A percentile compares a stretch with the other conserved stretches of the same genome.
Conservation (phyloP, 2,797 vertebrate species). For the Remorina albescens region DNA sequence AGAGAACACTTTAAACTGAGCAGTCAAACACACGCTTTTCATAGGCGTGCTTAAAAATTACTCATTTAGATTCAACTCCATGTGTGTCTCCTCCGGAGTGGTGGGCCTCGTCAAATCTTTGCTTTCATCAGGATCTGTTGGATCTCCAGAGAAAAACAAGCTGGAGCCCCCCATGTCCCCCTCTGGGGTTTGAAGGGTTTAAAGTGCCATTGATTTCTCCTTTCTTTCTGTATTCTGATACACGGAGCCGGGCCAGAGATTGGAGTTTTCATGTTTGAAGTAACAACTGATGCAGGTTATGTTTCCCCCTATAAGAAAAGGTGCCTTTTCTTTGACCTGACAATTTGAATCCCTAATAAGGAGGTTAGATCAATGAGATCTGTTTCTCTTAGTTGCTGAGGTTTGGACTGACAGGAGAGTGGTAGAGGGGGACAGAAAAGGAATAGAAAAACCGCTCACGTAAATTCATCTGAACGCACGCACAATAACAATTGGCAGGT, state of each 20-base stretch:
- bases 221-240: slow-evolving; percentile 52
- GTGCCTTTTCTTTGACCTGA: slow-evolving; percentile 48
- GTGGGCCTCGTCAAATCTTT: slow-evolving; percentile 65
- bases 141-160: slow-evolving; percentile 67
- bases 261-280: slow-evolving; percentile 64
- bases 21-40: slow-evolving; percentile 31
- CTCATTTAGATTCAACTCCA: slow-evolving; percentile 72
- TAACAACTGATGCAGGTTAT: slow-evolving; percentile 39
- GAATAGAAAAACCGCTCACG: slow-evolving; percentile 31
- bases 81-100: slow-evolving; percentile 48
- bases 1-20: slow-evolving; percentile 63
- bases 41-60: slow-evolving; percentile 49
- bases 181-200: slow-evolving; percentile 64
- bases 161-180: slow-evolving; percentile 50
- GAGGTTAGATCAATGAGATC: slow-evolving; percentile 32
- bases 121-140: slow-evolving; percentile 74
- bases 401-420: slow-evolving; percentile 27
- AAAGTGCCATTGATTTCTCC: slow-evolving; percentile 77
- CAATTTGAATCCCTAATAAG: slow-evolving; percentile 58
- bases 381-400: slow-evolving; percentile 9
- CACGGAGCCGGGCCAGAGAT: slow-evolving; percentile 59
- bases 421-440: slow-evolving; percentile 10
- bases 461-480: neutral
- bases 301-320: slow-evolving; percentile 54
- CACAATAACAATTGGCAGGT: slow-evolving; percentile 31